These are phyloP conservation scores for Stenolophus ochropezus DNA, from an alignment of 2,888 invertebrate genomes.

Conservation along the genomic window DNA sequence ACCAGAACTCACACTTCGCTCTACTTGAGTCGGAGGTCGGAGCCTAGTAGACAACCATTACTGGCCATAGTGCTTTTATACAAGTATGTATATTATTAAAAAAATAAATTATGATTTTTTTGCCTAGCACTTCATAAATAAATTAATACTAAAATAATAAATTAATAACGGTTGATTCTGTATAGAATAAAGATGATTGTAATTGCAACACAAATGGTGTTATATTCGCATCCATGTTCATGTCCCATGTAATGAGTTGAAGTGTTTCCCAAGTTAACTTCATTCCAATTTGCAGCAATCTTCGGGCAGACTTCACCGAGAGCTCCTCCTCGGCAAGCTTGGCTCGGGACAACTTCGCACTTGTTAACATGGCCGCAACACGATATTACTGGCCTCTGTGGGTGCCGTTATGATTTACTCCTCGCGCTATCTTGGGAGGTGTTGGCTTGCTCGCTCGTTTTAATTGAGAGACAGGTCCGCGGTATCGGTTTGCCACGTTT, in stretches of 20 bases:
- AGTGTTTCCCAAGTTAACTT: neutral
- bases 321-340: neutral
- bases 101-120: too few relatives aligned
- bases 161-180: too few relatives aligned
- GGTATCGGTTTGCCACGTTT: constrained; percentile 3
- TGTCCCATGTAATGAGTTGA: neutral
- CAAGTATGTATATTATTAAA: too few relatives aligned
- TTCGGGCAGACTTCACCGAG: neutral
- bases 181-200: too few relatives aligned
- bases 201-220: too few relatives aligned
- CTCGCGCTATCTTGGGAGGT: constrained; percentile 62
- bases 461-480: constrained; percentile 36
- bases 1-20: too few relatives aligned
- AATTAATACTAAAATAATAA: too few relatives aligned
- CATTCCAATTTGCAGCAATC: neutral
- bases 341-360: constrained; percentile 45
- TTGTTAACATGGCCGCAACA: constrained; percentile 65
- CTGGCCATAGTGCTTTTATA: too few relatives aligned
- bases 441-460: constrained; percentile 57
- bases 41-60: too few relatives aligned
- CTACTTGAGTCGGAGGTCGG: too few relatives aligned
- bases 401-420: constrained; percentile 64
- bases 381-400: constrained; percentile 64
- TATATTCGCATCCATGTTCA: neutral
- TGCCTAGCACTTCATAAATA: too few relatives aligned